These are phyloP conservation scores for Hipparchia sbordonii DNA, from an alignment of 2,888 invertebrate genomes.

Conservation along the genomic window DNA sequence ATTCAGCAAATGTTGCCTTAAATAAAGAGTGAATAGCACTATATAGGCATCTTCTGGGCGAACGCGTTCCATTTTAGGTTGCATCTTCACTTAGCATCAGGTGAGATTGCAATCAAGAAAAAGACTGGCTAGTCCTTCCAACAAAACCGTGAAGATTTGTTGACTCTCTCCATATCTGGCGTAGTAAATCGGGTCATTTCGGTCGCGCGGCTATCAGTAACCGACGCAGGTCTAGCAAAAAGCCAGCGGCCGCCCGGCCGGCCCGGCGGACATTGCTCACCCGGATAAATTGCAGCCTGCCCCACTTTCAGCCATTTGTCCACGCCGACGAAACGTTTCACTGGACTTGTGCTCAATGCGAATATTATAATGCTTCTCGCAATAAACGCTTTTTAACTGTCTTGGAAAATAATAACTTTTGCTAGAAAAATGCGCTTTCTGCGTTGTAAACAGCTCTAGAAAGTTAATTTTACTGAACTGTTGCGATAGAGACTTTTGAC, in stretches of 20 bases:
- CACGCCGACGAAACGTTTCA: slow-evolving; percentile 6
- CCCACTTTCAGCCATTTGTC: slow-evolving; percentile 8
- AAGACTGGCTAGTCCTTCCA: no score
- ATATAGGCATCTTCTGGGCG: no score
- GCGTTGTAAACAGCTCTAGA: no score
- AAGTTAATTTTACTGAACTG: no score
- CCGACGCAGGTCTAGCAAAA: slow-evolving; percentile 5
- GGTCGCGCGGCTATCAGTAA: not conserved
- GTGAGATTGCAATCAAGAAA: no score
- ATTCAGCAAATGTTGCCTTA: no score
- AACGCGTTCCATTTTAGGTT: no score
- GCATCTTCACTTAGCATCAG: no score
- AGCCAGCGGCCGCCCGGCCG: not conserved
- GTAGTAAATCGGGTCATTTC: slow-evolving; percentile 3
- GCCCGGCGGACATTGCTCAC: not conserved
- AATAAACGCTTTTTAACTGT: not conserved
- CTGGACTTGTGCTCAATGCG: not conserved
- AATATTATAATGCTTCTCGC: slow-evolving; percentile 4
- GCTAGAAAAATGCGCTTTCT: no score
- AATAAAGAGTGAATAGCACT: no score
- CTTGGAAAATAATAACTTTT: not conserved
- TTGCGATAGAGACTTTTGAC: no score
- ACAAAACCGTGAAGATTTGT: not conserved
- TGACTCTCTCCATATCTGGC: not conserved
- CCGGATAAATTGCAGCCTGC: slow-evolving; percentile 12